Percentiles rank a stretch among this genome's conserved stretches.
Conservation (phyloP, 2,888 invertebrate genomes). For the Pterobdella sp. region DNA sequence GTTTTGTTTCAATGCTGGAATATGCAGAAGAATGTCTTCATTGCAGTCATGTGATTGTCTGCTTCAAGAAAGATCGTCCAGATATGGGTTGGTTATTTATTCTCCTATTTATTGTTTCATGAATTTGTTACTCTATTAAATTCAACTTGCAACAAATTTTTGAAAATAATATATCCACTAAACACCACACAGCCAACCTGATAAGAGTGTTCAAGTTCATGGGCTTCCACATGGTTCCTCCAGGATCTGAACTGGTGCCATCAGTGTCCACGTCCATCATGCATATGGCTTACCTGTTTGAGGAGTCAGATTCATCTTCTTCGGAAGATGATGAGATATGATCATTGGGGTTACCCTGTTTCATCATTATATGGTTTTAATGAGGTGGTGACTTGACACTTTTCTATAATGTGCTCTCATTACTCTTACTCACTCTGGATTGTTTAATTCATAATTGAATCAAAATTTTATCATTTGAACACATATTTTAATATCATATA, state of each 20-base stretch:
- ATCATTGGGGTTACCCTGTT: background rate
- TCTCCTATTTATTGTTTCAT: background rate
- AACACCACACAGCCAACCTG: slow-evolving; percentile 61
- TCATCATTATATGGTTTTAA: background rate
- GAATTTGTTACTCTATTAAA: background rate
- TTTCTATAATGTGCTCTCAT: no score
- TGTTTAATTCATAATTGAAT: no score
- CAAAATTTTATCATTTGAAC: no score
- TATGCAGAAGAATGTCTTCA: slow-evolving; percentile 86
- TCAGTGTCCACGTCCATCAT: slow-evolving; percentile 58
- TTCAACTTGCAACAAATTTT: no score
- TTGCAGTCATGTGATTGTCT: slow-evolving; percentile 70
- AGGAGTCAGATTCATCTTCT: slow-evolving; percentile 32
- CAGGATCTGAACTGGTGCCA: slow-evolving; percentile 66
- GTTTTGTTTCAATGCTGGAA: slow-evolving; percentile 81
- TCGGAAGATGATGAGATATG: slow-evolving; percentile 30
- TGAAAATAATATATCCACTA: no score
- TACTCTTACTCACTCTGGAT: no score
- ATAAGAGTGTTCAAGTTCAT: slow-evolving; percentile 93
- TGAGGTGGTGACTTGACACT: background rate
- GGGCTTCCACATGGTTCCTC: slow-evolving; percentile 80
- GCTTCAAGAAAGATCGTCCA: slow-evolving; percentile 71
- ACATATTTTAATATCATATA: no score
- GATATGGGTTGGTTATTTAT: slow-evolving; percentile 61
- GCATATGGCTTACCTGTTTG: slow-evolving; percentile 57